Base-by-base conservation (phyloP, 2,797 vertebrate species). In the Philypnodon macrostomus region DNA sequence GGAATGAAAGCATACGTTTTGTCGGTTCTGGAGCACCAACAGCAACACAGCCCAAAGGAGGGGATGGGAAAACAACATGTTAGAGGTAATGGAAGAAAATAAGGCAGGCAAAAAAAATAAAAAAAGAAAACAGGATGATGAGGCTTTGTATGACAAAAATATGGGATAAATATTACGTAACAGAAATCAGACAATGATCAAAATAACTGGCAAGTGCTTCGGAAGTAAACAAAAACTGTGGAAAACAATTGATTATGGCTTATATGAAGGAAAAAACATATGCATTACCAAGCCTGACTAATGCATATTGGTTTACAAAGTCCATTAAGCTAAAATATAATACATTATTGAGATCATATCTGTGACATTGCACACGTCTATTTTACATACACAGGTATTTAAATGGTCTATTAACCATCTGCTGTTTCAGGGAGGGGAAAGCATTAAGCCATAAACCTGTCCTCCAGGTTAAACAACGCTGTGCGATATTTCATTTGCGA, bases 1-100 rank as follows among this genome's bases (percentile, higher is more conserved):
- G 96, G 95, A 98, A 99, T 93, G 95, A 97, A 97, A 98, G 95
- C 90, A 98, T 92, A 98, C 87, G 94, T 97, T 97, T 98, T 91
- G 93, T 97, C 91, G 95, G 93, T 98, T 97, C 95, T 96, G 93
- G 92, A 93, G 93, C 94, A 95, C 93, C 95, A 94, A 95, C 92
- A 93, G 90, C 95, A 94, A 95, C 92, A 93, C 90, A 93, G 90
- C 91, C 90, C 90, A 89, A n/a, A 91, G 90, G 88, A 75, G 72
- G 79, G 82, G 88, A 69, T 73, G 85, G 84, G 73, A 83, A 92
- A 91, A 94, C 89, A 93, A 93, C 90, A 94, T 81, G 91, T 98
- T 97, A 97, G 94, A 96, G 70, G 79, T 83, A 92, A 95, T 90
- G 92, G 89, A 92, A 87, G 88, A 91, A 84, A 64, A 89, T 81